Evolutionary conservation across 1,140 invertebrate species (phyloP).

Genomic region (Drosophila lacteicornis): DNA sequence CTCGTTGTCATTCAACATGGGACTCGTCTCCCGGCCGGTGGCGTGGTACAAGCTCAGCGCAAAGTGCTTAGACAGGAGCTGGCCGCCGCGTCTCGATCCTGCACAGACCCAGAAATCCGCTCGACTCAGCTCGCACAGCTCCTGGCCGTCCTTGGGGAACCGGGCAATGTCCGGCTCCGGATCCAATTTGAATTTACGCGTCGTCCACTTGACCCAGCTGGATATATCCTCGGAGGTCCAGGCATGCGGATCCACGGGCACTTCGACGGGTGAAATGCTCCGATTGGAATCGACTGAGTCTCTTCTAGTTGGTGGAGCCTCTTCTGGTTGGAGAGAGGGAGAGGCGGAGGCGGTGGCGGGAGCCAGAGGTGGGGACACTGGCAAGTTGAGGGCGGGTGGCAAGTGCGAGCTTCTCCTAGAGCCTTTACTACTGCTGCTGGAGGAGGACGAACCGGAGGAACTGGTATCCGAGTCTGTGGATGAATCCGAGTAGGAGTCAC

Average conservation of each 20-base stretch:
- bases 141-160: conserved; percentile 87
- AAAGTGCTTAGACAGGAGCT: conserved; percentile 86
- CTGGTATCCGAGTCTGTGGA: conserved; percentile 18
- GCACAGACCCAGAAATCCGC: conserved; percentile 86
- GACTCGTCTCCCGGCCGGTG: conserved; percentile 86
- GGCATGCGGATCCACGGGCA: conserved; percentile 87
- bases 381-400: conserved; percentile 21
- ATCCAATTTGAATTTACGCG: conserved; percentile 87
- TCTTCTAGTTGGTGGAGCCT: conserved; percentile 18
- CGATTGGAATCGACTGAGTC: conserved; percentile 21
- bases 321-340: conserved; percentile 4
- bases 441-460: not conserved
- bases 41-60: conserved; percentile 85
- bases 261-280: conserved; percentile 55
- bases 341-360: not conserved
- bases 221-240: conserved; percentile 88
- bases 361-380: conserved; percentile 4
- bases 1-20: conserved; percentile 82
- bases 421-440: conserved; percentile 7
- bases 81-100: conserved; percentile 84
- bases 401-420: not conserved
- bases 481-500: conserved; percentile 22
- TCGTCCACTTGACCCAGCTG: conserved; percentile 89
- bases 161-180: conserved; percentile 85
- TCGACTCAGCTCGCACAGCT: conserved; percentile 86